Conservation (phyloP, 2,888 invertebrate genomes). For the Masnerella sp. region DNA sequence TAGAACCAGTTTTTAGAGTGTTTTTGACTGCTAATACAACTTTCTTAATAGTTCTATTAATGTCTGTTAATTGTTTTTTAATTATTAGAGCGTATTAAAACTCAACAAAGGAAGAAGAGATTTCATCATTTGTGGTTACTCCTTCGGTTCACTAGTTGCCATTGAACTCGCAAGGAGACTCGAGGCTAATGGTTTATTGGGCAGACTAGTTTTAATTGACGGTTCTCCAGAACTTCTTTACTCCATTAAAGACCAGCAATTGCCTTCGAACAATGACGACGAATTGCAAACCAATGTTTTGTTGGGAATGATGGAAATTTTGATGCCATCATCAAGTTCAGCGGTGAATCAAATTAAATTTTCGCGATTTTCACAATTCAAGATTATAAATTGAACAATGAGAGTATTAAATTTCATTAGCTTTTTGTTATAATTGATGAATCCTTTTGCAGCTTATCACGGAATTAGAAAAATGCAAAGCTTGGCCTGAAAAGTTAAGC, state of each 20-base stretch:
- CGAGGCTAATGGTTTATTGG: conserved; percentile 83
- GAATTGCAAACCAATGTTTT: conserved; percentile 81
- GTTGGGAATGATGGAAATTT: conserved; percentile 79
- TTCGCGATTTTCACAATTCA: too few relatives aligned
- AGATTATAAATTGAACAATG: too few relatives aligned
- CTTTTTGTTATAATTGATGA: too few relatives aligned
- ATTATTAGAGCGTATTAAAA: conserved; percentile 80
- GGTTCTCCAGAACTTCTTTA: conserved; percentile 87
- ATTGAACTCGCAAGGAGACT: conserved; percentile 87
- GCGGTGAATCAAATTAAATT: conserved; percentile 71
- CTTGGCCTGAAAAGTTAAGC: conserved; percentile 81
- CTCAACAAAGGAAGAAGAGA: conserved; percentile 69
- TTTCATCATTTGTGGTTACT: conserved; percentile 91
- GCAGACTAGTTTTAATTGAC: conserved; percentile 86
- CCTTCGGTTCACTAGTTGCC: conserved; percentile 89
- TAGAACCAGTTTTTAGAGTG: too few relatives aligned
- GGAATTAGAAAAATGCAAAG: conserved; percentile 79
- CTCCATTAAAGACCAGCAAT: conserved; percentile 79
- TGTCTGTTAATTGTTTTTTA: not conserved
- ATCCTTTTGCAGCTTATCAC: conserved; percentile 64
- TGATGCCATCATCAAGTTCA: conserved; percentile 77
- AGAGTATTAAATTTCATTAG: too few relatives aligned
- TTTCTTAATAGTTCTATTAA: too few relatives aligned
- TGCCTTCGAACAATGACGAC: conserved; percentile 77
- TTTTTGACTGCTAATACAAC: too few relatives aligned